A percentile compares a stretch with the other conserved stretches of the same genome.
phyloP scores from a whole-genome alignment of 2,113 vertebrate genomes.

The Mobula hypostoma region DNA sequence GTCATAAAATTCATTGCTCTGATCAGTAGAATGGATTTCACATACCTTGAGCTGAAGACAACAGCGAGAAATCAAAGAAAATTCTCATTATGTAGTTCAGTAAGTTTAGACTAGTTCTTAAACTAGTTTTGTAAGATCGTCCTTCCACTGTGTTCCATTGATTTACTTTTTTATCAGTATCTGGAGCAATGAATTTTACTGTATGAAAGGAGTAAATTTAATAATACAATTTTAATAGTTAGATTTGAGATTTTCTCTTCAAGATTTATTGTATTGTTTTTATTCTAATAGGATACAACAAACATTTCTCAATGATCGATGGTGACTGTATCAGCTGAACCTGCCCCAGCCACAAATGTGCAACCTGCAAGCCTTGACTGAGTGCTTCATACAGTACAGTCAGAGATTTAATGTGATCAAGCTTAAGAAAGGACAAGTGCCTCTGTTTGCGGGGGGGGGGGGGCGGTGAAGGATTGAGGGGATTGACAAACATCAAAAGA shows the following conservation, averaged over 20 bases:
- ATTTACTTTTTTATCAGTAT: background rate
- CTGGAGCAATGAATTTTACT: background rate
- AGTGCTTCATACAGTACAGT: background rate
- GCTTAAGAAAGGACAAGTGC: background rate
- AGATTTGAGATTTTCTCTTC: background rate
- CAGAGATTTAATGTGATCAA: background rate
- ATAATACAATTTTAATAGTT: background rate
- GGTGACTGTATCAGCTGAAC: background rate
- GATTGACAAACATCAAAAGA: background rate
- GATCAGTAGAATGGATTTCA: background rate
- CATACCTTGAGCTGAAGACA: background rate
- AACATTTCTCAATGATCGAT: conserved; percentile 3
- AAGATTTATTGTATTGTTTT: background rate
- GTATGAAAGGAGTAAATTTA: background rate
- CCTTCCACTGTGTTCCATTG: background rate
- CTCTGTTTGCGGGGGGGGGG: background rate
- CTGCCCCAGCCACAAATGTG: background rate
- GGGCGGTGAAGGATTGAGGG: background rate
- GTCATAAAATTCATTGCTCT: background rate
- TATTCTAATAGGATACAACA: background rate
- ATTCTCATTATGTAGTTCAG: background rate
- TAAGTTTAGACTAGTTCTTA: background rate
- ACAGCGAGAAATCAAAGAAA: background rate
- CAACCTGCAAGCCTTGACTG: background rate
- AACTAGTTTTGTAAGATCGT: background rate